A percentile compares a stretch with the other conserved stretches of the same genome.
phyloP scores from a whole-genome alignment of 2,113 vertebrate genomes.

The Lipophrys pholis region DNA sequence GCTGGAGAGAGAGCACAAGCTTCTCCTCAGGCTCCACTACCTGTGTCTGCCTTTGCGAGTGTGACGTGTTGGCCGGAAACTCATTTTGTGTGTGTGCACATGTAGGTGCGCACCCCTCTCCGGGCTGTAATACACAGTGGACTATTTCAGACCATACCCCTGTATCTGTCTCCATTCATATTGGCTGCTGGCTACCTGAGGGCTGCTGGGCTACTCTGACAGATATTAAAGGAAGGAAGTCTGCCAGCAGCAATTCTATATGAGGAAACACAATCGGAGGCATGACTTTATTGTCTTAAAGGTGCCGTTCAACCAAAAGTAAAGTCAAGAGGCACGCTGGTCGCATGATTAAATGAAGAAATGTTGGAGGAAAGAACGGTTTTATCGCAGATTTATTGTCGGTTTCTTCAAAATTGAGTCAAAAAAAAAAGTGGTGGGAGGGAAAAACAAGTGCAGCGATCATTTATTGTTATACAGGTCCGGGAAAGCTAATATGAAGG shows the following conservation, averaged over 20 bases:
- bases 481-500: conserved; percentile 35
- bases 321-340: conserved; percentile 19
- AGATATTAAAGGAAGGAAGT: conserved; percentile 77
- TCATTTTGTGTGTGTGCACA: conserved; percentile 22
- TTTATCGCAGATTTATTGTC: conserved; percentile 49
- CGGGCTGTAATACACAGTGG: conserved; percentile 68
- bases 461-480: conserved; percentile 31
- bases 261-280: conserved; percentile 73
- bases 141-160: conserved; percentile 74
- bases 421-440: conserved; percentile 5
- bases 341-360: conserved; percentile 41
- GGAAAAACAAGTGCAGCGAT: conserved; percentile 16
- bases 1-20: conserved; percentile 47
- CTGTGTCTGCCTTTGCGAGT: conserved; percentile 46
- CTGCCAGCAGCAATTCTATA: conserved; percentile 63
- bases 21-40: conserved; percentile 58
- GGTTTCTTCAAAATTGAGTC: conserved; percentile 38
- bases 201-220: conserved; percentile 63
- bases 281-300: conserved; percentile 74
- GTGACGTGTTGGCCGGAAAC: conserved; percentile 32
- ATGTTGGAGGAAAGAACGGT: background rate
- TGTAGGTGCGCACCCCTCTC: conserved; percentile 39
- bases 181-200: conserved; percentile 69
- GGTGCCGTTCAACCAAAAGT: conserved; percentile 62
- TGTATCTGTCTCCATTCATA: conserved; percentile 77